Evolutionary conservation across 2,113 vertebrate species (phyloP).

Genomic region (Octodon degus): DNA sequence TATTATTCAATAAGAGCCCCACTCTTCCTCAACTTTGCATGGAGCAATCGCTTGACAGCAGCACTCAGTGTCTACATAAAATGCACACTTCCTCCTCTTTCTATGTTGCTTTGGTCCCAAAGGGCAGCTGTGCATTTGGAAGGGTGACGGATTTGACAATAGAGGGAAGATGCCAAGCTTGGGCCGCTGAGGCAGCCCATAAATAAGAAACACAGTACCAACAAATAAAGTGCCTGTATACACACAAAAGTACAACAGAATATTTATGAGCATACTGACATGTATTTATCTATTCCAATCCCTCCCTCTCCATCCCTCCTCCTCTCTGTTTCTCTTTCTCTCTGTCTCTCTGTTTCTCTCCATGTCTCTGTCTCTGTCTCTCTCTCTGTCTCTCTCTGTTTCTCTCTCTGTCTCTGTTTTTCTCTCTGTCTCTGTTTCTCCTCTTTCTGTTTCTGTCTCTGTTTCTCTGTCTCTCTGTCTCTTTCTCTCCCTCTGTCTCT

Average conservation of each 20-base stretch:
- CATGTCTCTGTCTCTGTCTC: no score
- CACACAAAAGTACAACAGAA: neutral
- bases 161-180: neutral
- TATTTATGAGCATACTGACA: neutral
- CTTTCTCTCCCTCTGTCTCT: no score
- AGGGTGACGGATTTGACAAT: neutral
- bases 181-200: neutral
- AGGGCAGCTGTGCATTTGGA: neutral
- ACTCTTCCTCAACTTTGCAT: neutral
- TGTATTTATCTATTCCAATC: neutral
- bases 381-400: no score
- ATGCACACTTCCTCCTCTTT: neutral
- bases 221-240: neutral
- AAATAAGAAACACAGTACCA: neutral
- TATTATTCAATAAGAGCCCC: neutral
- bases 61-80: neutral
- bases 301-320: no score
- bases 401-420: no score
- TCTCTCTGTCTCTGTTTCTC: no score
- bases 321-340: no score
- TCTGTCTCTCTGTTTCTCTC: no score
- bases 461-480: no score
- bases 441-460: no score
- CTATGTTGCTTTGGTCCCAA: neutral
- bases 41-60: neutral